Base-by-base conservation (phyloP, 2,888 invertebrate species). In the Anthophora plumipes region DNA sequence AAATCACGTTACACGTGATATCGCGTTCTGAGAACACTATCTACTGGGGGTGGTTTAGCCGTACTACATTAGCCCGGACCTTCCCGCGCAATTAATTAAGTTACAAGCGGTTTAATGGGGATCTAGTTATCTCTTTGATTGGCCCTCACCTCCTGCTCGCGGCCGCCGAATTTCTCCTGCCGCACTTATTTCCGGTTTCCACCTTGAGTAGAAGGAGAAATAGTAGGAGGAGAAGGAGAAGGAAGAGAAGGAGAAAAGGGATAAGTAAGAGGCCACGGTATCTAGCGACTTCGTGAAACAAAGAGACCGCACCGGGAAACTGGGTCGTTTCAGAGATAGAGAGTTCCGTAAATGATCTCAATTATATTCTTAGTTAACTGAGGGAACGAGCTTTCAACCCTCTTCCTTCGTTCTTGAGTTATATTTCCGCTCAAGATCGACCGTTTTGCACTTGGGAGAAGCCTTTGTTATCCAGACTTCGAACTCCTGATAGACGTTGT, bases 111-210 rank as follows among this genome's bases (percentile, higher is more conserved):
- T 83, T 84, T 83, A 84, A 83, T 83, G 73, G 76, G 78, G 77
- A 83, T 84, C 78, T 60, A 83, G 83, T 84, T 83, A 81, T 72
- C 84, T 81, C 80, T 78, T 84, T 83, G 83, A 83, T 81, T 83
- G 84, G 81, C 66, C 61, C 68, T 68, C 31, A 31, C 31, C 74
- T 70, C 64, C 73, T 63, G 12, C 67, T 31, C 25, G 22, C 50
- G 25, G 50, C 59, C 57, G 46, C 61, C 71, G 66, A 80, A 76
- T 82, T 71, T 71, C 81, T 64, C n/a, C 80, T 14, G 57, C 17
- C 59, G 25, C 43, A 71, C 80, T 80, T 77, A 73, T 77, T 80
- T 72, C 73, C 77, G 43, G 60, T 46, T 60, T 59, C 55, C 39
- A 46, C n/a, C 20, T 14, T 52, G 25, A 11, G 14, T 43, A 37